Conservation (phyloP, 2,113 vertebrate genomes). For the Notothenia rossii region DNA sequence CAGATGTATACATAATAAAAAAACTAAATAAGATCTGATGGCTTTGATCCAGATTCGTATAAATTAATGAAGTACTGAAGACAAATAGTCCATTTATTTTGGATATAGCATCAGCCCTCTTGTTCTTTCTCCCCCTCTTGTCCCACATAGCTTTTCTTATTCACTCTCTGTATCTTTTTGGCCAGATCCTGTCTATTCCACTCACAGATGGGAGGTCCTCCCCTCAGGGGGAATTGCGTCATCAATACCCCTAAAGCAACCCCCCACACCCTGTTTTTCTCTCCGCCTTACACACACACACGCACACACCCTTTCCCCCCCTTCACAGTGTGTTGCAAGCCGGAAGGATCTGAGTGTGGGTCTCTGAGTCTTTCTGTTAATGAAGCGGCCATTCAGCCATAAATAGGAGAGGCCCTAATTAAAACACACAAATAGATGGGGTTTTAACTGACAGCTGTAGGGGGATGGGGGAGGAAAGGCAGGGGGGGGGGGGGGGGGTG, state of each 20-base stretch:
- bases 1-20: too few relatives aligned
- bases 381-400: constrained; percentile 75
- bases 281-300: constrained; percentile 10
- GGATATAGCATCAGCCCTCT: not conserved
- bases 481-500: not conserved
- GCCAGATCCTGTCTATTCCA: constrained; percentile 52
- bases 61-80: not conserved
- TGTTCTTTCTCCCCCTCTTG: not conserved
- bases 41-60: not conserved
- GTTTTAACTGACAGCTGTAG: constrained; percentile 68
- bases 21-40: not conserved
- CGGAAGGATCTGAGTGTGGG: constrained; percentile 39
- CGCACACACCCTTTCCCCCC: not conserved
- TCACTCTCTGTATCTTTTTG: constrained; percentile 19
- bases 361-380: constrained; percentile 60
- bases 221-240: constrained; percentile 73
- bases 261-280: constrained; percentile 61
- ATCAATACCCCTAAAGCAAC: constrained; percentile 72
- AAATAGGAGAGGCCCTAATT: constrained; percentile 70
- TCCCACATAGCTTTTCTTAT: constrained; percentile 24
- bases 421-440: constrained; percentile 72
- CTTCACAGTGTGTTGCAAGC: constrained; percentile 30
- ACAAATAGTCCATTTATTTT: not conserved
- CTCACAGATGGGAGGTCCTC: constrained; percentile 77
- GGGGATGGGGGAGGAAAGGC: constrained; percentile 12